A percentile compares a stretch with the other conserved stretches of the same genome.
These are phyloP conservation scores for Delia radicum DNA, from an alignment of 1,140 invertebrate genomes.

Conservation along the genomic window DNA sequence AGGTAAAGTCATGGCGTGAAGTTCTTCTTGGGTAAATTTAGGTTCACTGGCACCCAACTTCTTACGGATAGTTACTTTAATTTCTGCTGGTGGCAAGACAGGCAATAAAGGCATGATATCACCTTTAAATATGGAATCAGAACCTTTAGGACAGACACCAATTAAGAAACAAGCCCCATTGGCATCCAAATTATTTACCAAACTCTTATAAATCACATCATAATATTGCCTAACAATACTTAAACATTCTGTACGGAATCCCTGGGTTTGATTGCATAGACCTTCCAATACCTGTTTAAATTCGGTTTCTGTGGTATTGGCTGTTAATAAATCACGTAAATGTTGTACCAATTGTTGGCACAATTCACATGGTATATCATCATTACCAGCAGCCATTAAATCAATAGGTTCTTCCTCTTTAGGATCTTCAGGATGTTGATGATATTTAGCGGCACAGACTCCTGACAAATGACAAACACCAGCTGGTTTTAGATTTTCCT, in stretches of 20 bases:
- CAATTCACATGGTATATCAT: conserved; percentile 80
- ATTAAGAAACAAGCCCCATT: conserved; percentile 68
- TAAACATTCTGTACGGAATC: conserved; percentile 67
- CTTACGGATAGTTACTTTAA: conserved; percentile 48
- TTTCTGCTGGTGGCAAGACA: conserved; percentile 39
- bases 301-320: conserved; percentile 83
- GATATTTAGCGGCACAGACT: conserved; percentile 66
- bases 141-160: conserved; percentile 65
- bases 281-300: conserved; percentile 76
- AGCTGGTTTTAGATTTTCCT: conserved; percentile 64
- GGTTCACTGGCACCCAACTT: conserved; percentile 49
- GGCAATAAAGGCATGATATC: conserved; percentile 51
- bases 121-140: conserved; percentile 20
- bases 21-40: conserved; percentile 41
- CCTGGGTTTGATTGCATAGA: conserved; percentile 76
- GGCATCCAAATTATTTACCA: conserved; percentile 70
- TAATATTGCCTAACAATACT: conserved; percentile 78
- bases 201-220: conserved; percentile 68
- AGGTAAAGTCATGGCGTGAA: conserved; percentile 61
- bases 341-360: conserved; percentile 80
- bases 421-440: conserved; percentile 63
- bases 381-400: conserved; percentile 45
- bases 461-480: conserved; percentile 75
- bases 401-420: conserved; percentile 59
- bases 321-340: conserved; percentile 73